A percentile compares a stretch with the other conserved stretches of the same genome.
These are phyloP conservation scores for Oreochromis grahami DNA, from an alignment of 2,797 vertebrate genomes.

Conservation along the genomic window DNA sequence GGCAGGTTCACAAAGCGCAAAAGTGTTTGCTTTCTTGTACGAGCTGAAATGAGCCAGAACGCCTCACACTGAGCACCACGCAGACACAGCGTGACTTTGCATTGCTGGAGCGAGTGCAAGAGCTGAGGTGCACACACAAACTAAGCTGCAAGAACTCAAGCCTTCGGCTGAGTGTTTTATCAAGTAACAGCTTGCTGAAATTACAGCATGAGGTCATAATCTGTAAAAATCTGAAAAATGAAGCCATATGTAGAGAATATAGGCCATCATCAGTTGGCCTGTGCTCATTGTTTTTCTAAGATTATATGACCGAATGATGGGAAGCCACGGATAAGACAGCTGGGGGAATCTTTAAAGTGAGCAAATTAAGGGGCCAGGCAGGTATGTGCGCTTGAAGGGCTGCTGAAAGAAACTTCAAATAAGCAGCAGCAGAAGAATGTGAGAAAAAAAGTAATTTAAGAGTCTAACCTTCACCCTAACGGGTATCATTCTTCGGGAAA, in stretches of 20 bases:
- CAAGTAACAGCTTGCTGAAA: background rate
- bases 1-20: background rate
- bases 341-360: conserved; percentile 37
- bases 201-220: conserved; percentile 21
- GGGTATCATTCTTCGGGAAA: background rate
- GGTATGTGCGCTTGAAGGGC: conserved; percentile 38
- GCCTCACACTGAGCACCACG: background rate
- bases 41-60: background rate
- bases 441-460: background rate
- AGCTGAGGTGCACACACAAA: background rate
- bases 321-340: conserved; percentile 44
- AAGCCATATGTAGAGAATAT: conserved; percentile 28
- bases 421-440: conserved; percentile 32
- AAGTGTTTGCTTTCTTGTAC: conserved; percentile 3
- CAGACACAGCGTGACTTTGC: background rate
- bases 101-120: background rate
- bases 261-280: background rate
- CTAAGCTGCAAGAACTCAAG: background rate
- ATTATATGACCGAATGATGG: conserved; percentile 35
- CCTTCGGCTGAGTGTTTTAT: background rate
- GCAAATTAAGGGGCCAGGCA: conserved; percentile 17
- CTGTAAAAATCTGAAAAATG: conserved; percentile 30
- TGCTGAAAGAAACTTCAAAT: conserved; percentile 49
- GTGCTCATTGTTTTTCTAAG: background rate
- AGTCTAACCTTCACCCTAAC: background rate